Conservation (phyloP, 1,140 invertebrate species). For the Trichonephila clavipes region DNA sequence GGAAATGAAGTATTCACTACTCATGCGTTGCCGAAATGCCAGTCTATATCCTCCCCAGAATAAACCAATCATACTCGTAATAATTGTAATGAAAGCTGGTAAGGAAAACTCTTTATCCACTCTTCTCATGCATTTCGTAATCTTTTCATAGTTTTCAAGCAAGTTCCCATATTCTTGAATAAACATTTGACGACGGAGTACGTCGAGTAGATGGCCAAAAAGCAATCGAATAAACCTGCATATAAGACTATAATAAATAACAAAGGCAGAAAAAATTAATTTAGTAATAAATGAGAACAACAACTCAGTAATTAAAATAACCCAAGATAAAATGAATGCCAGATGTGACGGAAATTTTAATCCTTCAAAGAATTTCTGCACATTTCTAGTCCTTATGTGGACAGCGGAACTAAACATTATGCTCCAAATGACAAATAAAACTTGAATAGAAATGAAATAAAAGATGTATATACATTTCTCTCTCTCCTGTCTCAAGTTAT, state of each 20-base stretch:
- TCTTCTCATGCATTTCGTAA: background rate
- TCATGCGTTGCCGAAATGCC: background rate
- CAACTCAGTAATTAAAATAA: background rate
- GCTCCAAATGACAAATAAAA: background rate
- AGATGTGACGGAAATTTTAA: background rate
- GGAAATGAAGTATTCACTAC: too few relatives aligned
- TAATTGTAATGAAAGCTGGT: background rate
- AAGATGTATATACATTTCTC: background rate
- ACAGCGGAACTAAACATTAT: background rate
- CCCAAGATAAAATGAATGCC: background rate
- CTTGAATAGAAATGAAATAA: background rate
- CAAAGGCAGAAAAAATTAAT: too few relatives aligned
- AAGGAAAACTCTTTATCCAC: background rate
- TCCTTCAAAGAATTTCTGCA: background rate
- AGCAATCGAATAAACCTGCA: too few relatives aligned
- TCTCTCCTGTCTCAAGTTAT: background rate
- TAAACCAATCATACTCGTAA: background rate
- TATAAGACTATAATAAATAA: too few relatives aligned
- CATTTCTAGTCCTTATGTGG: rapidly evolving
- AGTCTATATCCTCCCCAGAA: background rate
- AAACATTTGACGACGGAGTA: background rate
- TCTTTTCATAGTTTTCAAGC: background rate
- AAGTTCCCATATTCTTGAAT: too few relatives aligned
- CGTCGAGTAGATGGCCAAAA: background rate
- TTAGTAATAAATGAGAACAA: background rate